These are phyloP conservation scores for Elmis aenea DNA, from an alignment of 2,888 invertebrate species.

Conservation along the genomic window DNA sequence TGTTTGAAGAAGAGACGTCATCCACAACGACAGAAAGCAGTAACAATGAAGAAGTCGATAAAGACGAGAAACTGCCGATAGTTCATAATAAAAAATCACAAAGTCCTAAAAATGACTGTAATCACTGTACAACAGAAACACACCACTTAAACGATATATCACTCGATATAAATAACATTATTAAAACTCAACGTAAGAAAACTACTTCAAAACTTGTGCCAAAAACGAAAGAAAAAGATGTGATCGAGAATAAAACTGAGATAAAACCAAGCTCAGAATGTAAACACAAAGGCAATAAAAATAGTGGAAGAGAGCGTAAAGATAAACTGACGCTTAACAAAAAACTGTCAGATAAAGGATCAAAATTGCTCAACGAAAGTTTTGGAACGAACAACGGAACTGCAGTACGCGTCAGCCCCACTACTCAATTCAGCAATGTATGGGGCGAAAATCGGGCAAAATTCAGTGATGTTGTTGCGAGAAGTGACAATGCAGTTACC, in stretches of 20 bases:
- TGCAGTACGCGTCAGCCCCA: constrained; percentile 27
- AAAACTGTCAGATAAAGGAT: constrained; percentile 29
- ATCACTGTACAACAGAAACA: too few relatives aligned
- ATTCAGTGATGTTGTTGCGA: constrained; percentile 57
- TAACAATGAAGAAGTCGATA: constrained; percentile 50
- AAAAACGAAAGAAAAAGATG: constrained; percentile 11
- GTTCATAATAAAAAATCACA: constrained; percentile 13
- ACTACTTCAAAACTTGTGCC: constrained; percentile 4
- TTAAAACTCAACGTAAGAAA: constrained; percentile 1
- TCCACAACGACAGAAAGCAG: constrained; percentile 69
- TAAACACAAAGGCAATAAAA: constrained; percentile 27
- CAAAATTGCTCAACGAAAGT: constrained; percentile 18
- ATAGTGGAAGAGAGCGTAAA: constrained; percentile 32
- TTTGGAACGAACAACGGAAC: constrained; percentile 7
- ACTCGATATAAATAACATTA: background rate
- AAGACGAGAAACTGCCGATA: constrained; percentile 16
- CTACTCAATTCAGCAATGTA: constrained; percentile 38
- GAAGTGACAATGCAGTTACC: constrained; percentile 42
- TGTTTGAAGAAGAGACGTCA: constrained; percentile 61
- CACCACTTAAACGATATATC: too few relatives aligned
- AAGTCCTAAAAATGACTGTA: background rate
- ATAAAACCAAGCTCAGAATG: constrained; percentile 10
- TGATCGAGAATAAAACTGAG: constrained; percentile 6
- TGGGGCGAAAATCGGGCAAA: constrained; percentile 55
- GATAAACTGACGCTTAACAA: constrained; percentile 33